Percentiles rank a stretch among this genome's conserved stretches.
Evolutionary conservation across 2,113 vertebrate species (phyloP).

Genomic region (Climacteris rufus): DNA sequence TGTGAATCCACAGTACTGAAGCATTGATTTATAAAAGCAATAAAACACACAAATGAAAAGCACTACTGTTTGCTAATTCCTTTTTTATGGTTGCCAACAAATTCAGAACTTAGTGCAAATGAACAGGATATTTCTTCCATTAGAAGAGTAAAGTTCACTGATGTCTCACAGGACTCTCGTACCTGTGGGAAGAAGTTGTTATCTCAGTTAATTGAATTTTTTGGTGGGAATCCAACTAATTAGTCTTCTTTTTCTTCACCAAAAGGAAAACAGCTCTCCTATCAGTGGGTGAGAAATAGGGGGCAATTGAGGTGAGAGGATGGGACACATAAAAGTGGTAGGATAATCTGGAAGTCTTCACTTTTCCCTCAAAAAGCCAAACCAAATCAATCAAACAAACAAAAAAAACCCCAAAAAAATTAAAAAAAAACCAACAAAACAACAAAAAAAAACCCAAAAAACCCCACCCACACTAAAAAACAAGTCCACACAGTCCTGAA

Average conservation of each 20-base stretch:
- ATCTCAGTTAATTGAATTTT: constrained; percentile 53
- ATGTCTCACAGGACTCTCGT: constrained; percentile 2
- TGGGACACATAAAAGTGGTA: neutral
- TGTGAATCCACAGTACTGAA: neutral
- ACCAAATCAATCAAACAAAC: neutral
- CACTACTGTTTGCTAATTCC: neutral
- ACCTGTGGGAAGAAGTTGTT: constrained; percentile 20
- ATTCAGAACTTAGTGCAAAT: neutral
- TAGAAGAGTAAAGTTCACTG: constrained; percentile 39
- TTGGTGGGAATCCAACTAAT: constrained; percentile 40
- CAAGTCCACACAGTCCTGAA: neutral
- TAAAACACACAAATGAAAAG: neutral
- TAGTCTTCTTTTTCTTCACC: constrained; percentile 18
- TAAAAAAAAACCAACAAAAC: neutral
- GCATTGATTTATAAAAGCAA: neutral
- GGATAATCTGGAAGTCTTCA: neutral
- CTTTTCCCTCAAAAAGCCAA: neutral
- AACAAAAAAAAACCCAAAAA: neutral
- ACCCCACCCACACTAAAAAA: neutral
- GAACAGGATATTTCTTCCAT: neutral
- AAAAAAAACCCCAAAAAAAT: neutral
- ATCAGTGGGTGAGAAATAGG: neutral
- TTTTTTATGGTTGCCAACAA: neutral
- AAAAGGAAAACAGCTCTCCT: constrained; percentile 1
- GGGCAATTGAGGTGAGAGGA: neutral